These are phyloP conservation scores for Apocrypta bakeri DNA, from an alignment of 1,140 invertebrate genomes.

Conservation along the genomic window DNA sequence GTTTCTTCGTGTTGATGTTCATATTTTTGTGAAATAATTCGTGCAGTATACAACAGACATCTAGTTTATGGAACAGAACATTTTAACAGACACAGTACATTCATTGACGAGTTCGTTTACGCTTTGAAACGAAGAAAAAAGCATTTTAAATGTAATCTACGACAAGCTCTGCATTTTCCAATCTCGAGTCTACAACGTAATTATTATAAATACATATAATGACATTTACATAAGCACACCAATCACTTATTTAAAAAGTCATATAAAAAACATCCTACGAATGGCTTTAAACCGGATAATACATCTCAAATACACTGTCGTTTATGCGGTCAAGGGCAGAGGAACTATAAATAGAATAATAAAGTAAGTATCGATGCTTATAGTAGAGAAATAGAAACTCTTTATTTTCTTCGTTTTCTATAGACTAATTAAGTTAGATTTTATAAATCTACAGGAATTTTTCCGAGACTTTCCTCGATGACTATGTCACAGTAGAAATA, in stretches of 20 bases:
- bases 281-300: background rate
- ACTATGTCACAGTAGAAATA: background rate
- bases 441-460: constrained; percentile 32
- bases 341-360: constrained; percentile 37
- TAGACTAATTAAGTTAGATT: constrained; percentile 12
- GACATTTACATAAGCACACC: background rate
- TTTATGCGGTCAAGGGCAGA: constrained; percentile 18
- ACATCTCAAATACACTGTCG: constrained; percentile 18
- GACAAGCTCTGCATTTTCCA: background rate
- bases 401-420: constrained; percentile 42
- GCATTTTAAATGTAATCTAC: background rate
- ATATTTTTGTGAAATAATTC: background rate
- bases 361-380: background rate
- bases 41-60: background rate
- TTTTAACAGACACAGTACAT: background rate
- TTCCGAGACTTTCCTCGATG: background rate
- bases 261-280: background rate
- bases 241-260: background rate
- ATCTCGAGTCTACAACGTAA: too few species aligned
- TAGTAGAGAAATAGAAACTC: constrained; percentile 43
- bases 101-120: too few species aligned
- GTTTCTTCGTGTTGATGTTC: too few species aligned
- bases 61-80: background rate
- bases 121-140: background rate
- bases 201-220: too few species aligned